These are phyloP conservation scores for Lasioglossum oenotherae DNA, from an alignment of 2,888 invertebrate genomes.

Conservation along the genomic window DNA sequence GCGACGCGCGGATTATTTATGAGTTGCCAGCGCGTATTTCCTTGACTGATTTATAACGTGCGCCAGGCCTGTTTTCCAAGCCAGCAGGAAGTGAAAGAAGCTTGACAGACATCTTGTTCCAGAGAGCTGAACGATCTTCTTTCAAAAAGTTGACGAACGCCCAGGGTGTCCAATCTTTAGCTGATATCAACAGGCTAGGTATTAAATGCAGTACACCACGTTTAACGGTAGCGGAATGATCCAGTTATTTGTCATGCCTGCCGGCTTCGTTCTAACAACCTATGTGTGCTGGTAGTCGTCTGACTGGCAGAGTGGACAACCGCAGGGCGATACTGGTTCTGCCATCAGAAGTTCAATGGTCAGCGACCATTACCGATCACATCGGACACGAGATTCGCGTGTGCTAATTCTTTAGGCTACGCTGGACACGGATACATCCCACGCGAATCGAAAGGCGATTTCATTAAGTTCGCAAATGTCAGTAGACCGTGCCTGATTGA, in stretches of 20 bases:
- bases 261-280: constrained; percentile 61
- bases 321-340: constrained; percentile 55
- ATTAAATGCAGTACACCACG: constrained; percentile 39
- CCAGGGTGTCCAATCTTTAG: constrained; percentile 40
- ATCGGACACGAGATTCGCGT: constrained; percentile 53
- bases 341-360: constrained; percentile 69
- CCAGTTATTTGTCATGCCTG: constrained; percentile 64
- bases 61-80: constrained; percentile 26
- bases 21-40: constrained; percentile 25
- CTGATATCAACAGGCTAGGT: constrained; percentile 16
- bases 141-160: constrained; percentile 16
- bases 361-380: constrained; percentile 50
- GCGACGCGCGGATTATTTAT: constrained; percentile 30
- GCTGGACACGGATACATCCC: constrained; percentile 24
- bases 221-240: constrained; percentile 61
- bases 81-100: constrained; percentile 21
- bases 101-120: constrained; percentile 12
- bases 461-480: constrained; percentile 53
- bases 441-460: constrained; percentile 52
- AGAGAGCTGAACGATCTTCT: constrained; percentile 28
- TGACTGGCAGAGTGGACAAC: constrained; percentile 14
- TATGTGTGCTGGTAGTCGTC: constrained; percentile 19
- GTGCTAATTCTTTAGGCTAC: constrained; percentile 47
- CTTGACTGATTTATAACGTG: constrained; percentile 40
- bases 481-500: constrained; percentile 43